Base-by-base conservation (phyloP, 1,140 invertebrate genomes). In the Neelides sp. region DNA sequence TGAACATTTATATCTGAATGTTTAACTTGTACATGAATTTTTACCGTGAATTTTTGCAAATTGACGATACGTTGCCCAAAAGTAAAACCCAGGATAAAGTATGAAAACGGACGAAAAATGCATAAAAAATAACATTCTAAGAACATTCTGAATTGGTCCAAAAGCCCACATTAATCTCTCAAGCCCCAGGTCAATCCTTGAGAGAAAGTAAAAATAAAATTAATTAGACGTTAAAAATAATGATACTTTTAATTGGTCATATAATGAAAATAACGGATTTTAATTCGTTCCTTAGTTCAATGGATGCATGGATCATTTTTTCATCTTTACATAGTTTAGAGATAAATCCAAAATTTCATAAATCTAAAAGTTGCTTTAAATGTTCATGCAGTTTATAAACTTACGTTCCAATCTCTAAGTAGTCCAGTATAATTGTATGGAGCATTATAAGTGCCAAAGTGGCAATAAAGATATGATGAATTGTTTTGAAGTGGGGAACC, bases 391-490 rank as follows among this genome's bases (percentile, higher is more conserved):
- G 28, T 8, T 13, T 8, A 32, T 32, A n/a, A 5, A 75, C 78
- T 77, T 74, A 83, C 83, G 74, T 78, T 63, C 82, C 83, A 50
- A 73, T 74, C 55, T 83, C 75, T 20, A 85, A 66, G 50, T 83
- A 71, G 64, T 89, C 85, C 57, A 77, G 75, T 8, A 78, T 70
- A 12, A 80, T 67, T 1, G 79, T 83, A 59, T 85, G 79, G 24
- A 85, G 64, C 39, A 83, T 71, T 48, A 88, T 72, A 37, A 87
- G 71, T 36, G 88, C 72, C 20, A 90, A 70, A 55, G 82, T 80
- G 35, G 80, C 79, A n/a, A 82, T 72, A 66, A 87, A 88, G 43
- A 90, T 79, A 66, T 91, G 79, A 64, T 86, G 84, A 48, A 91
- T 80, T 0, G 84, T 83, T 61, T 73, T 72, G 52, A 90, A 80